A percentile compares a stretch with the other conserved stretches of the same genome.
phyloP scores from a whole-genome alignment of 2,888 invertebrate genomes.

The Drosophila demipolita region DNA sequence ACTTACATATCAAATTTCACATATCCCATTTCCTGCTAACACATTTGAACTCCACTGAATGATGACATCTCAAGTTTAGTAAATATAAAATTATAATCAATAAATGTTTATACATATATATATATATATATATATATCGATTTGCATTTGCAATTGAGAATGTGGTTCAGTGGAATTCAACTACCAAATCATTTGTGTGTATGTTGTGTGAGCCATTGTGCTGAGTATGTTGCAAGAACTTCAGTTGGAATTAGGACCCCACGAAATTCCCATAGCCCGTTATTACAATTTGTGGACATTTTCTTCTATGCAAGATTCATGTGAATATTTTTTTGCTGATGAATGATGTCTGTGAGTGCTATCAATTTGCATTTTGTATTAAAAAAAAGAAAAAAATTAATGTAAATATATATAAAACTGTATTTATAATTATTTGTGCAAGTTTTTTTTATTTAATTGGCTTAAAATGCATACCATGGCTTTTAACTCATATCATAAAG shows the following conservation, averaged over 20 bases:
- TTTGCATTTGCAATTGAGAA: conserved; percentile 23
- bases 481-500: conserved; percentile 43
- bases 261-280: conserved; percentile 28
- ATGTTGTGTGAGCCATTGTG: conserved; percentile 20
- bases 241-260: conserved; percentile 5
- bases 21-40: conserved; percentile 1
- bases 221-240: conserved; percentile 2
- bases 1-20: background rate
- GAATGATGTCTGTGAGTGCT: conserved; percentile 53
- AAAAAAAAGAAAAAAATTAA: background rate
- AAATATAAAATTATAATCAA: background rate
- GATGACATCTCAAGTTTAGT: background rate
- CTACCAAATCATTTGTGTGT: conserved; percentile 36
- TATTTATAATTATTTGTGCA: background rate
- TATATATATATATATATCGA: conserved; percentile 15
- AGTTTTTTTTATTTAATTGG: conserved; percentile 15
- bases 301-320: conserved; percentile 74
- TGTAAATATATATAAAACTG: background rate
- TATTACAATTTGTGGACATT: conserved; percentile 37
- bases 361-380: conserved; percentile 54
- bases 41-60: background rate
- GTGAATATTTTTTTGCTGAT: conserved; percentile 34
- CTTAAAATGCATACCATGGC: conserved; percentile 48
- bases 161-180: conserved; percentile 28
- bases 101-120: background rate